phyloP scores from a whole-genome alignment of 2,113 vertebrate genomes.

The Burhinus bistriatus region DNA sequence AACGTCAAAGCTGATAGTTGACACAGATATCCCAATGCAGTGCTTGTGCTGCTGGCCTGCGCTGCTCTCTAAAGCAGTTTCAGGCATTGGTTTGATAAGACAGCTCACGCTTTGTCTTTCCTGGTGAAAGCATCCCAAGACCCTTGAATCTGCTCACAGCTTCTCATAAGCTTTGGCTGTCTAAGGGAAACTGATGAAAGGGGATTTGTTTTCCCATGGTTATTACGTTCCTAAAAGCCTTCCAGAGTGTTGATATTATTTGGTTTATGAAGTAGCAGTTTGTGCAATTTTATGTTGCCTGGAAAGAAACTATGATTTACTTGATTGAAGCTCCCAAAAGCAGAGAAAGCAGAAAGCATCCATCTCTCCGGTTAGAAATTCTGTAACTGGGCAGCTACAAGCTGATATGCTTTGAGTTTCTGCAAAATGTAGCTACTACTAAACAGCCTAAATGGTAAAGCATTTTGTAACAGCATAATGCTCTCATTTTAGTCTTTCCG shows the following conservation, averaged over 20 bases:
- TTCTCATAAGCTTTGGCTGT: neutral
- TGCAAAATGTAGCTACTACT: neutral
- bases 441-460: neutral
- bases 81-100: neutral
- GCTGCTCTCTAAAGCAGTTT: neutral
- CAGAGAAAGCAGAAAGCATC: constrained; percentile 4
- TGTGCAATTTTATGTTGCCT: neutral
- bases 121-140: rapidly evolving
- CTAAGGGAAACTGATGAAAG: neutral
- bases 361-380: neutral
- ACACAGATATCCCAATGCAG: neutral
- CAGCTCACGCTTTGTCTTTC: neutral
- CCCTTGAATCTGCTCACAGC: neutral
- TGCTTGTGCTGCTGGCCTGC: rapidly evolving
- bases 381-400: neutral
- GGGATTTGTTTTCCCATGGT: neutral
- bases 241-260: neutral
- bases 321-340: neutral
- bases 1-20: rapidly evolving
- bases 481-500: neutral
- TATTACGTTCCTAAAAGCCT: constrained; percentile 6
- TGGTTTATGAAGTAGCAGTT: constrained; percentile 24
- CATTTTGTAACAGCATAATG: neutral
- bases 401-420: neutral
- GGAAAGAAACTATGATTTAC: constrained; percentile 1